Conservation (phyloP, 2,888 invertebrate genomes). For the Antheraea assamensis region DNA sequence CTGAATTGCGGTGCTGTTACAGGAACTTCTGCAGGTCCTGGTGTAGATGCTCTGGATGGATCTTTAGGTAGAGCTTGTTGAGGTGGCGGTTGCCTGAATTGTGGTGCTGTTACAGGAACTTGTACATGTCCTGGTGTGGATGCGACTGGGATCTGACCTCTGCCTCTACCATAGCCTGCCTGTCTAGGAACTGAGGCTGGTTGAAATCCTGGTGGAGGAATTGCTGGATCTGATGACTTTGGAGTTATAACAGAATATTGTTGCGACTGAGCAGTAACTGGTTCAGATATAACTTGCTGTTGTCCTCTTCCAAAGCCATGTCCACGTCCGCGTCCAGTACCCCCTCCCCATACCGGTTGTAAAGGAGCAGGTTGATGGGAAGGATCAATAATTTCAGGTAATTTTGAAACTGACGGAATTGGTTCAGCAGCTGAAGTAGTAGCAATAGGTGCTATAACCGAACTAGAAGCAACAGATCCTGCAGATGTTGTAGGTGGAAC, state of each 20-base stretch:
- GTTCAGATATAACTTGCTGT: background rate
- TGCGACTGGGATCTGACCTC: conserved; percentile 14
- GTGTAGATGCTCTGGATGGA: too few relatives aligned
- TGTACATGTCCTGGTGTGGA: background rate
- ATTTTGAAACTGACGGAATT: background rate
- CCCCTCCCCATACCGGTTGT: background rate
- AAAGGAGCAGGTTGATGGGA: background rate
- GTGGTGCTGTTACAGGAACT: conserved; percentile 13
- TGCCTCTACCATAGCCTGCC: background rate
- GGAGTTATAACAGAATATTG: background rate
- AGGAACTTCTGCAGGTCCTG: background rate
- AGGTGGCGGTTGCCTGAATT: conserved; percentile 12
- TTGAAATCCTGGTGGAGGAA: background rate
- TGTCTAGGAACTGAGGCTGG: background rate
- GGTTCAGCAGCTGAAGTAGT: conserved; percentile 3
- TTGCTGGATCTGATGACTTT: background rate
- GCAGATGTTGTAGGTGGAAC: conserved; percentile 16
- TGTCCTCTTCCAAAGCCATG: background rate
- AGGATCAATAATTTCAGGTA: background rate
- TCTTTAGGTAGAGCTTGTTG: background rate
- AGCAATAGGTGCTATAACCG: background rate
- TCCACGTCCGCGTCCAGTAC: background rate
- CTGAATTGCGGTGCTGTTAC: conserved; percentile 17
- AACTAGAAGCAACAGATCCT: conserved; percentile 12
- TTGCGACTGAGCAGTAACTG: background rate